phyloP scores from a whole-genome alignment of 2,113 vertebrate genomes.

The Apodemus sylvaticus region DNA sequence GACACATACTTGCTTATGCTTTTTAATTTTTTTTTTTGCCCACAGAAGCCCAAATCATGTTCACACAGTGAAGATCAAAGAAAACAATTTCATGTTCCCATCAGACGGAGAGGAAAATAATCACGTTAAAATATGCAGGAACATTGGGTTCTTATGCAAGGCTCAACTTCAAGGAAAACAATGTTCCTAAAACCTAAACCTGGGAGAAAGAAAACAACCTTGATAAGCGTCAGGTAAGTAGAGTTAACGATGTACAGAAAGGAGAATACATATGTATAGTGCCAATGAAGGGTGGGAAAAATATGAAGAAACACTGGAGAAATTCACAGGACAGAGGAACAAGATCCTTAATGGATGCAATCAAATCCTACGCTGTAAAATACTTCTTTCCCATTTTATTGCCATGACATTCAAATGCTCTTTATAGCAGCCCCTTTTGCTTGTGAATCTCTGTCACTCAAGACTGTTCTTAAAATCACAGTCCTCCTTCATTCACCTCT shows the following conservation, averaged over 20 bases:
- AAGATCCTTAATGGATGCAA: neutral
- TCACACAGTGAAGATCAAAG: constrained; percentile 20
- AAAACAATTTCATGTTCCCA: neutral
- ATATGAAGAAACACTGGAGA: neutral
- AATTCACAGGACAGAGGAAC: neutral
- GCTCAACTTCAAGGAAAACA: neutral
- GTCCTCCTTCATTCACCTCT: neutral
- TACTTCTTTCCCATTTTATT: neutral
- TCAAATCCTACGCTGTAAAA: neutral
- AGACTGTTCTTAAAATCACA: neutral
- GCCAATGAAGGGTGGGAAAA: neutral
- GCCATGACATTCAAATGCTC: neutral
- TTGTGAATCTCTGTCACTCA: neutral
- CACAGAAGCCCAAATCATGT: neutral
- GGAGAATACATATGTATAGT: neutral
- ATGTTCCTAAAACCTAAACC: neutral
- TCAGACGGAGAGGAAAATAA: neutral
- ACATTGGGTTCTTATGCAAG: constrained; percentile 5
- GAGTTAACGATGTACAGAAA: neutral
- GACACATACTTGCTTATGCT: neutral
- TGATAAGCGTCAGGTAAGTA: neutral
- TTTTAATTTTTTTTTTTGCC: neutral
- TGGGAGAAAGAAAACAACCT: neutral
- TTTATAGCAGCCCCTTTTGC: neutral
- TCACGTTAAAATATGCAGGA: constrained; percentile 28